Base-by-base conservation (phyloP, 2,888 invertebrate species). In the Cantharis rufa region DNA sequence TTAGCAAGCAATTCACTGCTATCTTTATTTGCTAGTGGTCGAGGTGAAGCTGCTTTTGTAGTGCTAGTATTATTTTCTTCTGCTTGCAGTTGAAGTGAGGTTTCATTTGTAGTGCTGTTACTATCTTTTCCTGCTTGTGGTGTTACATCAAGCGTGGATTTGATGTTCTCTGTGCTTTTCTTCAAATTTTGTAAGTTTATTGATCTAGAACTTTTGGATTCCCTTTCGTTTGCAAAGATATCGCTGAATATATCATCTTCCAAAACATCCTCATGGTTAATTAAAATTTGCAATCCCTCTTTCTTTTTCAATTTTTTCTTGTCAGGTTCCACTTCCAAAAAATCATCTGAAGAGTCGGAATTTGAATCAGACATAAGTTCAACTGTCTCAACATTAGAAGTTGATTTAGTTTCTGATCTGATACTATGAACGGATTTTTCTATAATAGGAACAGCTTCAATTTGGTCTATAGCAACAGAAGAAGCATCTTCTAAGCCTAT, bases 231-330 rank as follows among this genome's bases (percentile, higher is more conserved):
- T 70, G 63, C 18, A 79, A 84, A 84, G 27, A 85, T 81, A 78
- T 85, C 85, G 71, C 80, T 78, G 79, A 85, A 85, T 75, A 85
- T 78, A 75, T 85, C 85, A 28, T 89, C 82, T 72, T 89, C 86
- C 80, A 82, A 71, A 61, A 81, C 82, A 72, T 86, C 81, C 76
- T 84, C 82, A 28, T 85, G 83, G 75, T 87, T 85, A n/a, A 90
- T 85, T 13, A 87, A 83, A 80, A 90, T 88, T 85, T 89, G 85
- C 48, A 89, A 82, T 61, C 76, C 63, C 27, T n/a, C 32, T 18
- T 32, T 2, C 24, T 69, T 28, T 24, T 15, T 10, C 13, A 16
- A 15, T 3, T 32, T n/a, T 18, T 64, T 18, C 79, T 87, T 48
- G 63, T 76, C 75, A 62, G 64, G 18, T 48, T 5, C 48, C 61